Percentiles rank a stretch among this genome's conserved stretches.
Conservation (phyloP, 2,113 vertebrate genomes). For the Donacobius atricapilla region DNA sequence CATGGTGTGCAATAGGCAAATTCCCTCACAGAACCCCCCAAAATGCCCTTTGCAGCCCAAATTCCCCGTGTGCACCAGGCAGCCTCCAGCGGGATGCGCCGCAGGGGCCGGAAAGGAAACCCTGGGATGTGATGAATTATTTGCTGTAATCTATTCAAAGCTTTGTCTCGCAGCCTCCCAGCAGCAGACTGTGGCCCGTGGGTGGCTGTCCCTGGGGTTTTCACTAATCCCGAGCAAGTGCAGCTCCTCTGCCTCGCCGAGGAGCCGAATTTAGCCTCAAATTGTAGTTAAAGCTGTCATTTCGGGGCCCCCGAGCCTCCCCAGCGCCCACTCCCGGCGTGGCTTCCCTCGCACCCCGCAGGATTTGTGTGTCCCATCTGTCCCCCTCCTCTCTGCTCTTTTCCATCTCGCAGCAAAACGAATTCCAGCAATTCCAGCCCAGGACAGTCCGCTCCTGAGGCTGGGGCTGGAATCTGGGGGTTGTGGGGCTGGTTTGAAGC, state of each 20-base stretch:
- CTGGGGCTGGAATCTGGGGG: neutral
- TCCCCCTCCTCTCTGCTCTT: too few relatives aligned
- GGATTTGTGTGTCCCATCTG: neutral
- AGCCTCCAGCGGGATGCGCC: accelerated
- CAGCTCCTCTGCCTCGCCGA: neutral
- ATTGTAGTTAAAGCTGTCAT: neutral
- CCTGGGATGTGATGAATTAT: accelerated
- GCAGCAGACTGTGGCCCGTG: neutral
- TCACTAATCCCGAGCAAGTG: neutral
- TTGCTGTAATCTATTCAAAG: neutral
- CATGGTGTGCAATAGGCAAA: accelerated
- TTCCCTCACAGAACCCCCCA: neutral
- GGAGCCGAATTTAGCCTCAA: neutral
- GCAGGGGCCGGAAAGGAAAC: neutral
- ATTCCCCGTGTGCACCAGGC: accelerated
- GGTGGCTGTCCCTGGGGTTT: neutral
- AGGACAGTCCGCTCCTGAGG: neutral
- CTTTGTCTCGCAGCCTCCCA: neutral
- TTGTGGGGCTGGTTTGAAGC: neutral
- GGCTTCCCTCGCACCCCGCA: neutral
- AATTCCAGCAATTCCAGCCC: neutral
- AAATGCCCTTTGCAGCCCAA: neutral
- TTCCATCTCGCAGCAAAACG: neutral
- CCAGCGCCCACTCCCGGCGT: neutral
- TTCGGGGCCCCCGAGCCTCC: neutral